Evolutionary conservation across 2,888 invertebrate genomes (phyloP), one percentile per base, ranked within the genome.

Genomic region (Phengaris arion): DNA sequence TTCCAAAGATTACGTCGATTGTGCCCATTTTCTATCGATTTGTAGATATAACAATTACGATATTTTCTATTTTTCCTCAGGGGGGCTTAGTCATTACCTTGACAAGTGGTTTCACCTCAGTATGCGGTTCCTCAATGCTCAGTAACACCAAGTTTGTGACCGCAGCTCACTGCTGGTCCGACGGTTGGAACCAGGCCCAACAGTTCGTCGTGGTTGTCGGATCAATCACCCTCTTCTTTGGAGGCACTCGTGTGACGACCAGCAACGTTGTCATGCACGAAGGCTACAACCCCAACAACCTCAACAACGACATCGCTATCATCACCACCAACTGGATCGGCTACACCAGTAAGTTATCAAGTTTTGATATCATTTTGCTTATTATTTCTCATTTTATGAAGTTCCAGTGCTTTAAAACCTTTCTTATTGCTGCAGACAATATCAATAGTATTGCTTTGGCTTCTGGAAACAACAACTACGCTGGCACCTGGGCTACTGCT

Each of bases 241-340:
- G 83, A 48, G 84, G 83, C 59, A 77, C 77, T 74, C 79, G 83
- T 2, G 12, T 82, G 74, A 75, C 72, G 77, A 81, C 82, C 77
- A 80, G 5, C 77, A 76, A 77, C 52, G 85, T 85, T 6, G 75
- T 77, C 45, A 75, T 81, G 79, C 84, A 85, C 79, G 77, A 76
- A 73, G 77, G 55, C 78, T 85, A 79, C 80, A 83, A 81, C 79
- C 8, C 76, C 8, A 75, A 52, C 77, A 82, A 75, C 74, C 75
- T 82, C 4, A 76, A 79, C 74, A 83, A 84, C 74, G 85, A 85
- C 75, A 75, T 86, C 52, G 85, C 85, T 51, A 75, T 86, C 6
- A 80, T 83, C 73, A 77, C 55, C 10, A 77, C 80, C 46, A 74
- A 76, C 54, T 70, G 74, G 76, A 79, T 84, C 68, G 15, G 15